Evolutionary conservation across 2,113 vertebrate genomes (phyloP), one percentile per base, ranked within the genome.

Genomic region (Gyps fulvus): DNA sequence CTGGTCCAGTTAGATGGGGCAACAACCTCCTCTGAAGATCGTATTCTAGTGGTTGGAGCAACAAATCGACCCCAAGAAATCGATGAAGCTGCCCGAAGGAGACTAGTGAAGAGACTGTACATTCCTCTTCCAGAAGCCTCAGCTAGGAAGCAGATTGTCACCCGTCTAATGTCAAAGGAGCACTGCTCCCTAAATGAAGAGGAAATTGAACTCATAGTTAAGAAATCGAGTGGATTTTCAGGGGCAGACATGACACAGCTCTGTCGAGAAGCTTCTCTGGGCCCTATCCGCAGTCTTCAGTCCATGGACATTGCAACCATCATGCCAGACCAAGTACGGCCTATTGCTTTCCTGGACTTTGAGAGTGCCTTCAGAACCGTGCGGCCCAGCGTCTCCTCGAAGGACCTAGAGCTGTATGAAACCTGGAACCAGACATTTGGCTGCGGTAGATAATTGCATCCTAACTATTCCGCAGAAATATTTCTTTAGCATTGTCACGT

Each of bases 61-160:
- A 99, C 99, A 66, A 99, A 99, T 85, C 98, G 99, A 11, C 99
- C 99, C 3, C 99, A 99, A 55, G 99, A 99, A 93, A 99, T 99
- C 0, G 99, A 99, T 13, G 99, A 99, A 94, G 99, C 99, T 16
- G 99, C 99, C 31, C 98, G 99, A 3, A 98, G 99, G 72, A 98
- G 99, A 27, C 95, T 99, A 23, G 99, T 98, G 8, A 99, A 99
- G 84, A 98, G 99, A 17, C 95, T 99, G 2, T 99, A 99, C 96
- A 99, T 99, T 83, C 99, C 99, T 8, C 98, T 99, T 22, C 99
- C 99, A 0, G 99, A 99, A 78, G 98, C 98, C 8, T 90, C 98
- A 0, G 99, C 99, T 18, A 98, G 99, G 43, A 97, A 84, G 57
- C 99, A 99, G 95, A 99, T 99, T 42, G 98, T 99, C 14, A 89